Evolutionary conservation across 2,888 invertebrate genomes (phyloP).

Genomic region (Xestia c-nigrum): DNA sequence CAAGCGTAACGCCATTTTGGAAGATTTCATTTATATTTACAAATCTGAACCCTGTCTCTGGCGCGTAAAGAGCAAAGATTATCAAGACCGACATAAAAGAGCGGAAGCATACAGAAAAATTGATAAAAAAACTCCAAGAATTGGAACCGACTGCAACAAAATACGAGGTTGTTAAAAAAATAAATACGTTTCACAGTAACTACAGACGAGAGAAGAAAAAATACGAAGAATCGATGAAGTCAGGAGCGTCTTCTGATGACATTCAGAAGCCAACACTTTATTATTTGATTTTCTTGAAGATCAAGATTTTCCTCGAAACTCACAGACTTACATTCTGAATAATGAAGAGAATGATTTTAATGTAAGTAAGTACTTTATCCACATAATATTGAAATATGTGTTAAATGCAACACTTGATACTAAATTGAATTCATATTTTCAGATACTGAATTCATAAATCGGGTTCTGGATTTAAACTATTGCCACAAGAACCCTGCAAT

Average conservation of each 20-base stretch:
- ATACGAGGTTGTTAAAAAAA: constrained; percentile 18
- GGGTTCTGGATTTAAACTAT: neutral
- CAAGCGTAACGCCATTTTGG: constrained; percentile 11
- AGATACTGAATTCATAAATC: too few relatives aligned
- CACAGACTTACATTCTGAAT: neutral
- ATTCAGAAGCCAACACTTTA: constrained; percentile 64
- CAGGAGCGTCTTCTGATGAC: constrained; percentile 51
- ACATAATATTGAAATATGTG: too few relatives aligned
- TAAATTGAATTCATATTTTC: too few relatives aligned
- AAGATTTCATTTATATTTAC: constrained; percentile 29
- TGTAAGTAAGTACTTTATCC: neutral
- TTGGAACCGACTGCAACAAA: constrained; percentile 11
- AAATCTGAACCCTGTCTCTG: constrained; percentile 45
- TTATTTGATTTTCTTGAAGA: constrained; percentile 55
- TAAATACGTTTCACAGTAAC: constrained; percentile 7
- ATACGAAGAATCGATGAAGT: constrained; percentile 6
- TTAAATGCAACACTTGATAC: too few relatives aligned
- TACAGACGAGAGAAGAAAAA: constrained; percentile 17
- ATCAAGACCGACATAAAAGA: constrained; percentile 20
- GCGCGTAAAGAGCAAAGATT: constrained; percentile 19
- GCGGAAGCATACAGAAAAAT: neutral
- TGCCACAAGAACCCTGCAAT: neutral
- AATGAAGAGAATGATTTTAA: neutral
- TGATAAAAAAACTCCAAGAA: constrained; percentile 12
- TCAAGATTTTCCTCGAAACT: constrained; percentile 11